Base-by-base conservation (phyloP, 2,797 vertebrate species). In the Podargus strigoides region DNA sequence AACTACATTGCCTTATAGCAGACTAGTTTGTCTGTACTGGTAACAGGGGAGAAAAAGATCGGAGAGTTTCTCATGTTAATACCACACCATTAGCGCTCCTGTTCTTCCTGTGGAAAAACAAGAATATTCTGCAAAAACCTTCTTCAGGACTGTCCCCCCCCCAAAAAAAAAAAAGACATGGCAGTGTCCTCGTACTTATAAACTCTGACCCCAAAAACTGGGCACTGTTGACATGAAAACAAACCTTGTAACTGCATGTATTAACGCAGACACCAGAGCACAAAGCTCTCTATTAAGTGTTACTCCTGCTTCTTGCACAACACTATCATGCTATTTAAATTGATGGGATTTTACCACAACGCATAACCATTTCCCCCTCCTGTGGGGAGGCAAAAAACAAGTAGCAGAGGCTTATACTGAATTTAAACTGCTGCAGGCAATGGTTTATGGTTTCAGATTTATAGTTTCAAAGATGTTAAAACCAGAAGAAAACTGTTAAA, bases 241-340 rank as follows among this genome's bases (percentile, higher is more conserved):
- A 62, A 41, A 63, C 21, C 8, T 66, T 36, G 4, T 22, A 75
- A 30, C 14, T 62, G 12, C 12, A 21, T 5, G 2, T 36, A 19
- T 32, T 18, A 55, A 34, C 2, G 2, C 46, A 69, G 37, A 41
- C 55, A 68, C 5, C 28, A 34, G 37, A 60, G 27, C 12, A 58
- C 37, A 60, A 79, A 85, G 5, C 5, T 77, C 17, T 2, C 0
- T 27, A 28, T 52, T 63, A 22, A 0, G 0, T 4, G 2, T 42
- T 77, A 37, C 11, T 70, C 18, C 47, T 55, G 9, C 28, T 85
- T 41, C 9, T 34, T 63, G 19, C 21, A 39, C 27, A 56, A 20
- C 8, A 28, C 27, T 75, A 2, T 27, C 42, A 19, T 28, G 39
- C 16, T 39, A 17, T 53, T 87, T 73, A 72, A 89, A 73, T 47